Evolutionary conservation across 2,797 vertebrate genomes (phyloP).

Genomic region (Champsocephalus esox): DNA sequence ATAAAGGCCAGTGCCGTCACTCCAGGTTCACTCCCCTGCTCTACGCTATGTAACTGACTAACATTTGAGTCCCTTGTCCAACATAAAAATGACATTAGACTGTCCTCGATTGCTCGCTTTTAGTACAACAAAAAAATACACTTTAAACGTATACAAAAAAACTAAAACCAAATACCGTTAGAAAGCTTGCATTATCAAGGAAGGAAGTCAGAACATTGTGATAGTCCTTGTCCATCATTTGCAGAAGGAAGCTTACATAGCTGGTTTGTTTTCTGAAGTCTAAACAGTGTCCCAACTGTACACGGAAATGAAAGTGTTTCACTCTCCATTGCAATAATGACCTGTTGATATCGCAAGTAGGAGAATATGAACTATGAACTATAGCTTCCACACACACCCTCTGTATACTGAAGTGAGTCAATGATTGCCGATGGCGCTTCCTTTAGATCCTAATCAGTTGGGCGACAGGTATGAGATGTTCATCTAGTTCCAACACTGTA

Average conservation of each 20-base stretch:
- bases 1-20: background rate
- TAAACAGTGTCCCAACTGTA: background rate
- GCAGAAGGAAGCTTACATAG: constrained; percentile 5
- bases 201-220: constrained; percentile 12
- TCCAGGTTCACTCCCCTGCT: background rate
- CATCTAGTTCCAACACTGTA: constrained; percentile 46
- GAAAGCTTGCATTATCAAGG: constrained; percentile 22
- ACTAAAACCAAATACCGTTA: constrained; percentile 3
- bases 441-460: constrained; percentile 55
- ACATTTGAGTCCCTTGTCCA: background rate
- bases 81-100: background rate
- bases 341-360: constrained; percentile 32
- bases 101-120: background rate
- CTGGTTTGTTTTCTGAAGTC: constrained; percentile 26
- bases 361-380: constrained; percentile 60
- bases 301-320: constrained; percentile 8
- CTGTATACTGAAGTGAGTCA: constrained; percentile 25
- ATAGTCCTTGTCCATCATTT: constrained; percentile 3
- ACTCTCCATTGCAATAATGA: constrained; percentile 24
- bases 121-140: background rate
- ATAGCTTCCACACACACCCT: constrained; percentile 27
- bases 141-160: background rate
- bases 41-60: background rate
- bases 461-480: constrained; percentile 43
- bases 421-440: background rate